Percentiles rank a stretch among this genome's conserved stretches.
phyloP scores from a whole-genome alignment of 2,113 vertebrate species.

The Arenaria interpres region DNA sequence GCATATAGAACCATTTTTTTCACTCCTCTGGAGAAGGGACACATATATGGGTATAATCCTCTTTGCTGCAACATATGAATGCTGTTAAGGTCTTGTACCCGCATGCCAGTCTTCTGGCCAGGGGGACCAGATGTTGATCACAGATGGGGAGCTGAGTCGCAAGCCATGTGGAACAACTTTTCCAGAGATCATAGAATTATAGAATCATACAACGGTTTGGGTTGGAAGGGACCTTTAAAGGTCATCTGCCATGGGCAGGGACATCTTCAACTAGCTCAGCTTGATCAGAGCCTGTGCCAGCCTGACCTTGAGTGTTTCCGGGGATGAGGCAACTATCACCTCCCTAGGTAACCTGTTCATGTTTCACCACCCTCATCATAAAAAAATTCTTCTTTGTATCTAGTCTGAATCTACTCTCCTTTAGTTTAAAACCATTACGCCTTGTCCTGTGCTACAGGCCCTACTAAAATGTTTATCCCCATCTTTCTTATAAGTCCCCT shows the following conservation, averaged over 20 bases:
- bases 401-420: not conserved
- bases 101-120: not conserved
- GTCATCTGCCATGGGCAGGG: not conserved
- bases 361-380: not conserved
- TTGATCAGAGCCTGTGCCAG: not conserved
- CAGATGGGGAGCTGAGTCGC: not conserved
- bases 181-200: not conserved
- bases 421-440: not conserved
- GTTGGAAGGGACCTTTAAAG: not conserved
- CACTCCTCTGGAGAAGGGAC: not conserved
- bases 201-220: not conserved
- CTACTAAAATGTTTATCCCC: not conserved
- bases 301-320: not conserved
- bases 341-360: not conserved
- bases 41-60: not conserved
- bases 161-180: fast-evolving
- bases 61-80: not conserved
- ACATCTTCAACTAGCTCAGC: not conserved
- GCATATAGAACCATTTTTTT: not conserved
- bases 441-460: not conserved
- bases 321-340: too few relatives aligned
- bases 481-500: not conserved
- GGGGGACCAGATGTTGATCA: not conserved
- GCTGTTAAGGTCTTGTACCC: not conserved
- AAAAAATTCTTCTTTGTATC: not conserved